These are phyloP conservation scores for Catalaphyllia jardinei DNA, from an alignment of 64 coral and sea anemone genomes.

Conservation along the genomic window DNA sequence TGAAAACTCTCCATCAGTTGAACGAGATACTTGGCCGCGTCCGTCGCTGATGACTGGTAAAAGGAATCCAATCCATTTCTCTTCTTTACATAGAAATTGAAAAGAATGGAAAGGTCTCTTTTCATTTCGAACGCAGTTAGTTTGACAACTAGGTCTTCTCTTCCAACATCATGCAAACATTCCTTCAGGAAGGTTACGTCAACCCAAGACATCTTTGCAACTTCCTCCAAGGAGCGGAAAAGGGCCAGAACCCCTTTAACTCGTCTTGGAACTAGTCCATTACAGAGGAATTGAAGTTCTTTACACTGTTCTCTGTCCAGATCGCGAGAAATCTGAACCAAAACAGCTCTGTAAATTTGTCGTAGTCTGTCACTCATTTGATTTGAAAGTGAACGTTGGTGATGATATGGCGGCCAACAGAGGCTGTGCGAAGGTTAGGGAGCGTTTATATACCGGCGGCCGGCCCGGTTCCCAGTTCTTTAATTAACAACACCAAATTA, in stretches of 20 bases:
- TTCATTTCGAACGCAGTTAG: neutral
- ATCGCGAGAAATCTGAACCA: neutral
- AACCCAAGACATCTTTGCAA: slow-evolving; percentile 7
- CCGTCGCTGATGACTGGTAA: neutral
- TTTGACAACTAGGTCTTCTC: neutral
- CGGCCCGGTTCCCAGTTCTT: too few species aligned
- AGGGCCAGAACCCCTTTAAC: neutral
- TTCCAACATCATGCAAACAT: neutral
- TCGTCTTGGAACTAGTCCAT: neutral
- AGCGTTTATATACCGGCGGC: neutral
- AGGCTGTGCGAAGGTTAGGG: neutral
- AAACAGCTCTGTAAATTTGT: neutral
- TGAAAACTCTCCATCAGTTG: neutral
- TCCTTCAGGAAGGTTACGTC: slow-evolving; percentile 2
- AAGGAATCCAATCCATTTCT: neutral
- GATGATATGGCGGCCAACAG: neutral
- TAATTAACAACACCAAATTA: neutral
- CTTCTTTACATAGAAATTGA: neutral
- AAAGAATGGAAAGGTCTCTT: slow-evolving; percentile 3
- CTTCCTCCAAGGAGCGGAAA: neutral
- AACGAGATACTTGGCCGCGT: neutral
- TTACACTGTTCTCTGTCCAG: neutral
- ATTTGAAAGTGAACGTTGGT: neutral
- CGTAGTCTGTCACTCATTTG: neutral
- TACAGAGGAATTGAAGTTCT: neutral